Evolutionary conservation across 1,140 invertebrate species (phyloP), one percentile per base, ranked within the genome.

Genomic region (Zaprionus ornatus): DNA sequence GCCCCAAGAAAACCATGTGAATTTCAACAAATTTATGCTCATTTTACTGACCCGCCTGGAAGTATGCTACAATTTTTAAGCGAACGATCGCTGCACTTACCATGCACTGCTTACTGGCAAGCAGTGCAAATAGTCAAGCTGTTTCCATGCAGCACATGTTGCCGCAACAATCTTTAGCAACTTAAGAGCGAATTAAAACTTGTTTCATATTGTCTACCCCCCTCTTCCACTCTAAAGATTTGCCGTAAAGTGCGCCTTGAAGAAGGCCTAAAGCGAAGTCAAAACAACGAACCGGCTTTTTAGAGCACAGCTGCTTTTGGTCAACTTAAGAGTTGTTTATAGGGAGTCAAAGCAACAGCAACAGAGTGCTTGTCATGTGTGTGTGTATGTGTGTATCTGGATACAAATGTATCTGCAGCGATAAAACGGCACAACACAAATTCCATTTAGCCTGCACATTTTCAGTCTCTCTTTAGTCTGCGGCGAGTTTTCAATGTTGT

Each of bases 331-430:
- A 82, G 80, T 52, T 70, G 35, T 4, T 17, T 52, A 42, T 48
- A 15, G 19, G 29, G 48, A 48, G 54, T 9, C 29, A 32, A 7
- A 9, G 29, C 29, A 32, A 32, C 61, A 52, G 27, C 64, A 48
- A 35, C 40, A 32, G 15, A 7, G 42, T 63, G 56, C n/a, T 19
- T 35, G n/a, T 0, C 10, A 27, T 27, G 25, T 12, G 23, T 13
- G 9, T 21, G 40, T 23, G 40, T 35, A 45, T 54, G 27, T 37
- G 40, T 70, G 37, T 57, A 72, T 75, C 70, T 72, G 84, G 80
- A 88, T 87, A 88, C 84, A 88, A 87, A 87, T 87, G 83, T 84
- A 88, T 87, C 85, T 79, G 74, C 67, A 72, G 71, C 74, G 82
- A 85, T 85, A 81, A 79, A 86, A 70, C 79, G 65, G 72, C 80